These are phyloP conservation scores for Triops longicaudatus DNA, from an alignment of 1,140 invertebrate genomes.

Conservation along the genomic window DNA sequence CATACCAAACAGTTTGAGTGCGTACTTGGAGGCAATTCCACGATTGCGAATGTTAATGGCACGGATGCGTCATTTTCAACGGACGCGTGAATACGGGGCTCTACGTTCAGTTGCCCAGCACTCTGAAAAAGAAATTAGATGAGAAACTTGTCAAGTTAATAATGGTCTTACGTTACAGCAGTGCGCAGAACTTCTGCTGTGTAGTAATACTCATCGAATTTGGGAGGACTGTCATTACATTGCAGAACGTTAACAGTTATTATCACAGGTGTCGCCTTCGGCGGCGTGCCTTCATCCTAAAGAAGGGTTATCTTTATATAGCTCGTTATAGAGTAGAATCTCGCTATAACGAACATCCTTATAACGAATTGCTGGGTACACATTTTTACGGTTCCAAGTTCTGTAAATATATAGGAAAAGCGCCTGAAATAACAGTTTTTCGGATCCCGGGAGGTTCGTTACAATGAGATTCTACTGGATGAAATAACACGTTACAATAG, in stretches of 20 bases:
- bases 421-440: too few species aligned
- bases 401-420: too few species aligned
- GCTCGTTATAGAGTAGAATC: too few species aligned
- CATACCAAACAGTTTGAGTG: not conserved
- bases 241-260: not conserved
- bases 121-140: not conserved
- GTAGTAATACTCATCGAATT: slow-evolving; percentile 3
- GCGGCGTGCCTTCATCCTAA: not conserved
- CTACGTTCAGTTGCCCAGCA: too few species aligned
- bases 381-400: too few species aligned
- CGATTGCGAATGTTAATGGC: not conserved
- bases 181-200: not conserved
- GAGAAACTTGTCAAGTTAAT: not conserved
- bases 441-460: too few species aligned
- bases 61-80: not conserved
- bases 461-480: too few species aligned
- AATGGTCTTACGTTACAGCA: not conserved
- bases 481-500: not conserved
- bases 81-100: not conserved
- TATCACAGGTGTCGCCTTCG: not conserved
- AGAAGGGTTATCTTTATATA: too few species aligned
- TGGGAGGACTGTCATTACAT: not conserved
- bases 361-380: too few species aligned
- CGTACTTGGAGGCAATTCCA: not conserved
- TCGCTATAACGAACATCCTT: too few species aligned